Percentiles rank a stretch among this genome's conserved stretches.
Evolutionary conservation across 2,888 invertebrate species (phyloP).

Genomic region (Epistrophe grossulariae): DNA sequence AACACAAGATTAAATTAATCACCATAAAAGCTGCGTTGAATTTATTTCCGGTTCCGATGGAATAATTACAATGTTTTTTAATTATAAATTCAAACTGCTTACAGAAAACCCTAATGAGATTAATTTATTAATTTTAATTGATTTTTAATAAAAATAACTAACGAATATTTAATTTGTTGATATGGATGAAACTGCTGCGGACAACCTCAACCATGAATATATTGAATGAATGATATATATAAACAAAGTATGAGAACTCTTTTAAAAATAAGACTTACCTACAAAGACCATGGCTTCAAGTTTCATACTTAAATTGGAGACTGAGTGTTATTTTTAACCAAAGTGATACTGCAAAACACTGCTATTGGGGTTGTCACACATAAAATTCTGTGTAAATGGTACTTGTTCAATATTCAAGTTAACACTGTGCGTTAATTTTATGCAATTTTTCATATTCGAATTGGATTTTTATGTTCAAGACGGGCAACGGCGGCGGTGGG

Average conservation of each 20-base stretch:
- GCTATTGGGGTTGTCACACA: slow-evolving; percentile 1
- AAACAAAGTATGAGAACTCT: too few species aligned
- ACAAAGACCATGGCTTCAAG: neutral
- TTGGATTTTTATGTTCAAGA: slow-evolving; percentile 30
- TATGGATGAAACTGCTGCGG: slow-evolving; percentile 24
- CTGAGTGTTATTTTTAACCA: neutral
- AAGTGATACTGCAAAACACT: neutral
- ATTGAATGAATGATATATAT: too few species aligned
- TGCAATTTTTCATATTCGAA: slow-evolving; percentile 33
- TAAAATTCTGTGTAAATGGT: slow-evolving; percentile 8
- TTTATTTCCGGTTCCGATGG: slow-evolving; percentile 10
- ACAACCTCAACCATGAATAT: slow-evolving; percentile 65
- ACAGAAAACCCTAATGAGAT: neutral
- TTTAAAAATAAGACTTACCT: neutral
- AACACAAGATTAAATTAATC: neutral
- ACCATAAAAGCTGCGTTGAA: neutral
- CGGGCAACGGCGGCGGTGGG: neutral
- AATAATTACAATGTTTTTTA: neutral
- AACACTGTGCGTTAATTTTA: slow-evolving; percentile 32
- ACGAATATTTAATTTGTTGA: neutral
- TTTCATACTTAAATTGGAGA: too few species aligned
- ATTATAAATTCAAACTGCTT: neutral
- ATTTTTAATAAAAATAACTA: neutral
- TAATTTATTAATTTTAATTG: slow-evolving; percentile 7
- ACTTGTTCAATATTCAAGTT: slow-evolving; percentile 4